These are phyloP conservation scores for Drosophila jambulina DNA, from an alignment of 1,140 invertebrate genomes.

Conservation along the genomic window DNA sequence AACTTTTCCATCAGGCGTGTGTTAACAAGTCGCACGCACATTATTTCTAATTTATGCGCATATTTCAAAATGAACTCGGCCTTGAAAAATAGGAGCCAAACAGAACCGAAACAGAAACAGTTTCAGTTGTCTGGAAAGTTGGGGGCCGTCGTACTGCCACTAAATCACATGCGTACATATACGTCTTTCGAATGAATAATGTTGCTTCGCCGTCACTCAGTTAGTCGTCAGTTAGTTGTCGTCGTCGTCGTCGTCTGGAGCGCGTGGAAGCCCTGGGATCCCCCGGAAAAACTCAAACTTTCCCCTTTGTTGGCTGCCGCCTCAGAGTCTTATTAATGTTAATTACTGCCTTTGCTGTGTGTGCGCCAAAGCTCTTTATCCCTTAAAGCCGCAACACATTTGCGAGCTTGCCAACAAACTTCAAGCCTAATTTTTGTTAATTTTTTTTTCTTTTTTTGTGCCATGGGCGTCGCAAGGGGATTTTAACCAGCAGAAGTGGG, in stretches of 20 bases:
- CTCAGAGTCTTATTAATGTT: slow-evolving; percentile 54
- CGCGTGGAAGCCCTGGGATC: background rate
- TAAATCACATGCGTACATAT: slow-evolving; percentile 56
- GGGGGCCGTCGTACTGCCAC: slow-evolving; percentile 30
- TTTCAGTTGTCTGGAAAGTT: slow-evolving; percentile 64
- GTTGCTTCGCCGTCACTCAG: slow-evolving; percentile 23
- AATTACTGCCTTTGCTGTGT: slow-evolving; percentile 59
- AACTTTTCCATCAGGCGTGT: slow-evolving; percentile 29
- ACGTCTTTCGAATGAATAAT: slow-evolving; percentile 38
- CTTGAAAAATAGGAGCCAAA: slow-evolving; percentile 15
- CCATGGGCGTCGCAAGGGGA: slow-evolving; percentile 6
- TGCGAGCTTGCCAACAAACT: slow-evolving; percentile 64
- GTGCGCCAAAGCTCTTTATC: slow-evolving; percentile 58
- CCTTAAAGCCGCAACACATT: slow-evolving; percentile 63
- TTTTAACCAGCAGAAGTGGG: background rate
- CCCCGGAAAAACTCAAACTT: slow-evolving; percentile 10
- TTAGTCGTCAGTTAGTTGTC: slow-evolving; percentile 19
- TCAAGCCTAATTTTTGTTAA: slow-evolving; percentile 73
- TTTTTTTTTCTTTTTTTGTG: slow-evolving; percentile 45
- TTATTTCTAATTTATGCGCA: slow-evolving; percentile 72
- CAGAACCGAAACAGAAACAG: slow-evolving; percentile 4
- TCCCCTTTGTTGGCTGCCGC: slow-evolving; percentile 6
- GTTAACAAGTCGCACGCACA: slow-evolving; percentile 63
- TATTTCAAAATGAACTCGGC: slow-evolving; percentile 38
- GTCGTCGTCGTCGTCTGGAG: background rate